Evolutionary conservation across 2,113 vertebrate genomes (phyloP), one percentile per base, ranked within the genome.

Genomic region (Euleptes europaea): DNA sequence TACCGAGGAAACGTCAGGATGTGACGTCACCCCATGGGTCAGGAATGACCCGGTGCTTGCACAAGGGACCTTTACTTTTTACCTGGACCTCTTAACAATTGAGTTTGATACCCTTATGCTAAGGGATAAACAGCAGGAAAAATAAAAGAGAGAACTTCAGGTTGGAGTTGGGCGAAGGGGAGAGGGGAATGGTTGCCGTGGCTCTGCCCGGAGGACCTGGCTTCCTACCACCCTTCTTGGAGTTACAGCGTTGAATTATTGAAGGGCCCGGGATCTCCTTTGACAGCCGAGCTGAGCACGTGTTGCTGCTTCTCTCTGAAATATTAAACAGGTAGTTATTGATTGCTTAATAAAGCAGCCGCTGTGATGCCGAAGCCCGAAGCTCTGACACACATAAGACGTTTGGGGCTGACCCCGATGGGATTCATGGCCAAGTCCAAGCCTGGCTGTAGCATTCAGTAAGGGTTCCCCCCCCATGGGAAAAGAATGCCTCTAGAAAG

Each of bases 241-340:
- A 0, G 88, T 89, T 92, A 90, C 90, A 85, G 63, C 28, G 67
- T 92, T 97, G 94, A 96, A 96, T 96, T 95, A 96, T 96, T 96
- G 92, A 96, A 93, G 87, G 78, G 11, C 31, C 92, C 12, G 0
- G 0, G 90, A 95, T 96, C 95, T 26, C 31, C 94, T 93, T 95
- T 82, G 96, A 95, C 96, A 95, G 95, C 87, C 93, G 94, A 95
- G 92, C 40, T 3, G 87, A 90, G 95, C 95, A 96, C 95, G 84
- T 87, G 92, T 93, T 97, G 93, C 91, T 91, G 90, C 94, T 96
- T 93, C 94, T 94, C 93, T 95, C 94, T 97, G 81, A 98, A 98
- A 97, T 97, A 98, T 98, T 98, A 91, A 97, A 82, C 75, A 91
- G 93, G 78, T 80, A 85, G 87, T 91, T 81, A 88, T 77, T 71